These are phyloP conservation scores for Hydrotaea cyrtoneurina DNA, from an alignment of 2,888 invertebrate genomes.

Conservation along the genomic window DNA sequence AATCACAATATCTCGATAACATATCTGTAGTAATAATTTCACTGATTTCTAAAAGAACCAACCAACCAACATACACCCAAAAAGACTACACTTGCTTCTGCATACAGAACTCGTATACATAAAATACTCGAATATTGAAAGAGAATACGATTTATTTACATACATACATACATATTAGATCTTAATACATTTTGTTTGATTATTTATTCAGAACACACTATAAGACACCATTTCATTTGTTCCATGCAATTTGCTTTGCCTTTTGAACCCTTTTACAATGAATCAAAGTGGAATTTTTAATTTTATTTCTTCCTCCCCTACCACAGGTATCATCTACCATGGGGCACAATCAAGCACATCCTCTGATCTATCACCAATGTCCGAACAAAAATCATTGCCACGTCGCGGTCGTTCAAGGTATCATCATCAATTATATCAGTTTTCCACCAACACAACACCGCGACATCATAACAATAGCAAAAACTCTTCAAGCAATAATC, in stretches of 20 bases:
- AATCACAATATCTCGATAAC: slow-evolving; percentile 80
- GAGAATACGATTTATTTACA: background rate
- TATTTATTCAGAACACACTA: background rate
- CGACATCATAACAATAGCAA: slow-evolving; percentile 81
- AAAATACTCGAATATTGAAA: background rate
- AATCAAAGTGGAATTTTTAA: slow-evolving; percentile 49
- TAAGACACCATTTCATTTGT: background rate
- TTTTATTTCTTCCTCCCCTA: slow-evolving; percentile 66
- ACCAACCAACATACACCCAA: slow-evolving; percentile 50
- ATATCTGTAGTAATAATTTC: slow-evolving; percentile 75
- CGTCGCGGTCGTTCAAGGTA: slow-evolving; percentile 87
- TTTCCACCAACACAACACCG: slow-evolving; percentile 82
- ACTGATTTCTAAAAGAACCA: slow-evolving; percentile 52
- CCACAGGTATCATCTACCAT: slow-evolving; percentile 87
- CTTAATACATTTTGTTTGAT: too few relatives aligned
- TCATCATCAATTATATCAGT: slow-evolving; percentile 82
- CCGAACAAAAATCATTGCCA: slow-evolving; percentile 88
- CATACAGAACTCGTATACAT: background rate
- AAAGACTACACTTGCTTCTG: slow-evolving; percentile 15
- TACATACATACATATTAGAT: too few relatives aligned
- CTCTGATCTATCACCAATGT: slow-evolving; percentile 89
- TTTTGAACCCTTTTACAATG: slow-evolving; percentile 3
- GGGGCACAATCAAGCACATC: slow-evolving; percentile 89
- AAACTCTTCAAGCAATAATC: slow-evolving; percentile 74
- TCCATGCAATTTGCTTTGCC: background rate